These are phyloP conservation scores for Steinernema carpocapsae DNA, from an alignment of 2,888 invertebrate genomes.

Conservation along the genomic window DNA sequence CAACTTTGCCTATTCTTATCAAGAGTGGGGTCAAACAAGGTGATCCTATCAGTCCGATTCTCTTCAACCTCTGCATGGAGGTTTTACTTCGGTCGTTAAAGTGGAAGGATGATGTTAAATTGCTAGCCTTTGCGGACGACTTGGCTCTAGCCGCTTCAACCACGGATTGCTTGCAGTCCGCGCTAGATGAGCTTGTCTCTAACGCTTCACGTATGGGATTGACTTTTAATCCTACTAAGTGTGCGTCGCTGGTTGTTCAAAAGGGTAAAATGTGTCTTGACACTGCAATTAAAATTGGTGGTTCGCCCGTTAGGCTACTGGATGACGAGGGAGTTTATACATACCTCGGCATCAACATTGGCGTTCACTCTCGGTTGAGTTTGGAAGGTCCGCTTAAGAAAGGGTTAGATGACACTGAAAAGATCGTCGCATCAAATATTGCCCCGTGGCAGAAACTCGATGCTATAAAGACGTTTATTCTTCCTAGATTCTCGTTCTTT, in stretches of 20 bases:
- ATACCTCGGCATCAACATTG: not conserved
- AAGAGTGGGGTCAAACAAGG: not conserved
- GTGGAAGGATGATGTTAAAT: not conserved
- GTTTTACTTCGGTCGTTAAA: not conserved
- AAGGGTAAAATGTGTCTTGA: too few species aligned
- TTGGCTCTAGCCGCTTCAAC: not conserved
- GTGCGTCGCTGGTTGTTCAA: too few species aligned
- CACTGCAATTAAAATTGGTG: not conserved
- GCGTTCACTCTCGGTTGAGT: not conserved
- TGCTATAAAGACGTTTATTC: constrained; percentile 37
- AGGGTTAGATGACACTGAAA: not conserved
- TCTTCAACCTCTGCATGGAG: not conserved
- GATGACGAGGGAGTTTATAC: not conserved
- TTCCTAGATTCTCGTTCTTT: constrained; percentile 36
- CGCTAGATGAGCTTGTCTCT: not conserved
- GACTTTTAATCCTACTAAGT: not conserved
- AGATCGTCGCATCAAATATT: constrained; percentile 30
- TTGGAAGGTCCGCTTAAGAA: not conserved
- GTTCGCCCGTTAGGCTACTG: not conserved
- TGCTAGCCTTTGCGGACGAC: not conserved
- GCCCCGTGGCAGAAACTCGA: constrained; percentile 44
- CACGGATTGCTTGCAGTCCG: too few species aligned
- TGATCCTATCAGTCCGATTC: not conserved
- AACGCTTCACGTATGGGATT: too few species aligned
- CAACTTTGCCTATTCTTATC: not conserved